These are phyloP conservation scores for Eunapius fragilis DNA, from an alignment of 37 sponge, comb jelly and placozoan species.

Conservation along the genomic window DNA sequence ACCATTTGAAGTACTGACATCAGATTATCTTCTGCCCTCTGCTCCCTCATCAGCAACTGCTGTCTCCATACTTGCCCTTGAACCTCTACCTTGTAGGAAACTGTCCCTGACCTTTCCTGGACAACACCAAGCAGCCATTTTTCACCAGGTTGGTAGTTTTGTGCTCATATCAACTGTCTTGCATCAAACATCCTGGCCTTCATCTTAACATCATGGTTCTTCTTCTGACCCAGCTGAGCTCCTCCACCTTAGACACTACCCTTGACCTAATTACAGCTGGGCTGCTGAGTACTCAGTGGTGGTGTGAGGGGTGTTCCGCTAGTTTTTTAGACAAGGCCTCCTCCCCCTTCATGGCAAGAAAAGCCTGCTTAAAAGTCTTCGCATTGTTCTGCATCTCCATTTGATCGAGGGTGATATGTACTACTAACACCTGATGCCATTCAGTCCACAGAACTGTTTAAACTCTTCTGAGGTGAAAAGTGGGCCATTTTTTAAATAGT, in stretches of 20 bases:
- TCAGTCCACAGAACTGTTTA: constrained; percentile 1
- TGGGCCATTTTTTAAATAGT: constrained; percentile 38
- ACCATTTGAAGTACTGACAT: too few relatives aligned
- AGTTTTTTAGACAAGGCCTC: neutral
- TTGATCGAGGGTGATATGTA: constrained; percentile 35
- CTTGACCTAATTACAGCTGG: neutral
- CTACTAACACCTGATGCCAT: constrained; percentile 13
- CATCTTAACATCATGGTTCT: too few relatives aligned
- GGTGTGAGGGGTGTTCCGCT: neutral
- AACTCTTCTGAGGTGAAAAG: constrained; percentile 40
- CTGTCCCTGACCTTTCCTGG: neutral
- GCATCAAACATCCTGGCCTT: too few relatives aligned
- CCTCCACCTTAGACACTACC: too few relatives aligned
- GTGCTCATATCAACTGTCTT: neutral
- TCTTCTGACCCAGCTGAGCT: too few relatives aligned
- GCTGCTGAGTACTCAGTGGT: neutral
- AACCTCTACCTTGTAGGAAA: neutral
- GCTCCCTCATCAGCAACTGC: neutral
- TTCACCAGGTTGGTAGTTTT: constrained; percentile 2
- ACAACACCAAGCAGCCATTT: neutral
- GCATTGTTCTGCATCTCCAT: constrained; percentile 38
- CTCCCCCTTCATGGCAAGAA: neutral
- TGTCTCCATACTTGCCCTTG: neutral
- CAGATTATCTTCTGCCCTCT: too few relatives aligned
- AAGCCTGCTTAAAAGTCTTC: constrained; percentile 22